phyloP scores from a whole-genome alignment of 2,797 vertebrate genomes.

The Pterois miles region DNA sequence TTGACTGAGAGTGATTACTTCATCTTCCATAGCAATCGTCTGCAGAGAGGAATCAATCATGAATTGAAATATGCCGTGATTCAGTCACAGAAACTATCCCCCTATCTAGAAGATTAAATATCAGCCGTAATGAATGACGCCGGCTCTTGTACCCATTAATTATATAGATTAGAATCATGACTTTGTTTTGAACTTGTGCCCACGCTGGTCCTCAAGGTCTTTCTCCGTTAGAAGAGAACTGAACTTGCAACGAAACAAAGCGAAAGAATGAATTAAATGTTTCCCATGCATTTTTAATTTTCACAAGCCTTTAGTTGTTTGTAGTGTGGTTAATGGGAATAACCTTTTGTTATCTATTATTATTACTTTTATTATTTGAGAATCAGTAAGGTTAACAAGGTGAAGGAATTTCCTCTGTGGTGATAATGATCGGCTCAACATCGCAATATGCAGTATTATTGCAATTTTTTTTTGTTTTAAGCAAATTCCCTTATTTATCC shows the following conservation, averaged over 20 bases:
- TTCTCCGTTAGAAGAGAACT: slow-evolving; percentile 14
- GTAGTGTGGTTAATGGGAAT: too few species aligned
- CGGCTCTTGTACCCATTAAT: slow-evolving; percentile 62
- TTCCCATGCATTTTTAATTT: not conserved
- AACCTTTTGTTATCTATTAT: too few species aligned
- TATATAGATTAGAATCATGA: slow-evolving; percentile 69
- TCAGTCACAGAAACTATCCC: slow-evolving; percentile 64
- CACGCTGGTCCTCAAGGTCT: slow-evolving; percentile 64
- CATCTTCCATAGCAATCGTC: slow-evolving; percentile 48
- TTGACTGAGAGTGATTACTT: slow-evolving; percentile 62
- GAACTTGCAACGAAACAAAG: slow-evolving; percentile 26
- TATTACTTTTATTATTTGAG: too few species aligned
- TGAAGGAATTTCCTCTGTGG: too few species aligned
- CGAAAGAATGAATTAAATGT: slow-evolving; percentile 8
- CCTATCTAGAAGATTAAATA: slow-evolving; percentile 69
- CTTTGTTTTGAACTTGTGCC: slow-evolving; percentile 61
- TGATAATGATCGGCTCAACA: too few species aligned
- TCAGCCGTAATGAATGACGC: slow-evolving; percentile 70
- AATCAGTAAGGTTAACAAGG: too few species aligned
- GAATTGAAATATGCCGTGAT: slow-evolving; percentile 62
- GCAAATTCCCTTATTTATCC: too few species aligned
- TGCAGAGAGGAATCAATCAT: slow-evolving; percentile 62
- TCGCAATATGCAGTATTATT: too few species aligned
- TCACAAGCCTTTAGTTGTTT: too few species aligned
- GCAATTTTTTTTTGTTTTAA: too few species aligned